phyloP scores from a whole-genome alignment of 1,140 invertebrate genomes.

The Lordiphosa collinella region DNA sequence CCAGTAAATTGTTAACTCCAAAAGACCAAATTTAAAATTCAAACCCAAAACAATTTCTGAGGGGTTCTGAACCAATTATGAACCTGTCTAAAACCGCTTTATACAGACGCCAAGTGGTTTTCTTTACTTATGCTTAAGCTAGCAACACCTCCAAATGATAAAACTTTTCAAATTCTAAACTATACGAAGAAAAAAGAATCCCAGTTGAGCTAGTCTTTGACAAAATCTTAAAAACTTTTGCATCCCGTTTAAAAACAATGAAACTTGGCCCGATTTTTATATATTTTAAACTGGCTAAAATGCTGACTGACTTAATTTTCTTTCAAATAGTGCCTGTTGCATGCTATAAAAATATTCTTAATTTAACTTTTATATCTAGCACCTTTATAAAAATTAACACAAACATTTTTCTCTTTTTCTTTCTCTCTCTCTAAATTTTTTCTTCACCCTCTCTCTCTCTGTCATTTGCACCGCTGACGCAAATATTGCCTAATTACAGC shows the following conservation, averaged over 20 bases:
- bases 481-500: slow-evolving; percentile 80
- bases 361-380: neutral
- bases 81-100: too few species aligned
- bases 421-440: slow-evolving; percentile 2
- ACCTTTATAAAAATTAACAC: neutral
- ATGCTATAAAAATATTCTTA: slow-evolving; percentile 10
- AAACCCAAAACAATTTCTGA: too few species aligned
- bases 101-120: too few species aligned
- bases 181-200: too few species aligned
- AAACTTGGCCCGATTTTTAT: neutral
- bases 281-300: neutral
- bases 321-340: slow-evolving; percentile 23
- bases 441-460: slow-evolving; percentile 1
- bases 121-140: too few species aligned
- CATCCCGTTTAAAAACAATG: neutral
- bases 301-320: neutral
- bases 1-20: too few species aligned
- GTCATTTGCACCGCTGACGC: slow-evolving; percentile 21
- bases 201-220: too few species aligned
- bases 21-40: too few species aligned
- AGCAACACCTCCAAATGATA: too few species aligned
- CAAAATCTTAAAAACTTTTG: neutral
- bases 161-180: too few species aligned
- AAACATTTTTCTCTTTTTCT: neutral
- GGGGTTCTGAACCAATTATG: too few species aligned